Evolutionary conservation across 2,888 invertebrate genomes (phyloP), one percentile per base, ranked within the genome.

Genomic region (Strigamia transsilvanica): DNA sequence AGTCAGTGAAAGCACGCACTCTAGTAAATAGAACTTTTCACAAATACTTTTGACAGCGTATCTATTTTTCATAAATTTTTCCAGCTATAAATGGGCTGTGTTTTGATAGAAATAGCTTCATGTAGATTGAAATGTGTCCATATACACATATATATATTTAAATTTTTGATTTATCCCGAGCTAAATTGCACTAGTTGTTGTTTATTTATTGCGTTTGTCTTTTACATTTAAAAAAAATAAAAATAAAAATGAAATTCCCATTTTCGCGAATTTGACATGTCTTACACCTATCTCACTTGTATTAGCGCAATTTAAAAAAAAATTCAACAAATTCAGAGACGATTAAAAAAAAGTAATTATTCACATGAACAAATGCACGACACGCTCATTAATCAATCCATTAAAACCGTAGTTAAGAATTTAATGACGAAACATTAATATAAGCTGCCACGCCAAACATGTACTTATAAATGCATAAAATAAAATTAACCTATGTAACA

Each of bases 381-480:
- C 61, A 66, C 61, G 61, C 23, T 66, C 61, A 66, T 66, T 66
- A 66, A 66, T 66, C 61, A 66, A 66, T 66, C 61, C 61, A 66
- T 66, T 66, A 66, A 66, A 66, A 66, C 61, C 46, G 23, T 23
- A 66, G 61, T 66, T 66, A 23, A 66, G 61, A 66, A 66, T 66
- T 66, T 66, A 66, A 66, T 66, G 61, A 66, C 61, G 61, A 66
- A 66, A 66, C 61, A 66, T 66, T 66, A 66, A 66, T 66, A 23
- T 66, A 66, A 23, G 21, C 61, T 66, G 61, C 61, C 61, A 66
- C 21, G 61, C 61, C 61, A 66, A 66, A 66, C 61, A 66, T 66
- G 23, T 66, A 66, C 61, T 66, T 66, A 66, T 66, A 66, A 21
- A 66, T 66, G 61, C 61, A 66, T 66, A 66, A 66, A 66, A 66